Evolutionary conservation across 1,140 invertebrate genomes (phyloP).

Genomic region (Halesus radiatus): DNA sequence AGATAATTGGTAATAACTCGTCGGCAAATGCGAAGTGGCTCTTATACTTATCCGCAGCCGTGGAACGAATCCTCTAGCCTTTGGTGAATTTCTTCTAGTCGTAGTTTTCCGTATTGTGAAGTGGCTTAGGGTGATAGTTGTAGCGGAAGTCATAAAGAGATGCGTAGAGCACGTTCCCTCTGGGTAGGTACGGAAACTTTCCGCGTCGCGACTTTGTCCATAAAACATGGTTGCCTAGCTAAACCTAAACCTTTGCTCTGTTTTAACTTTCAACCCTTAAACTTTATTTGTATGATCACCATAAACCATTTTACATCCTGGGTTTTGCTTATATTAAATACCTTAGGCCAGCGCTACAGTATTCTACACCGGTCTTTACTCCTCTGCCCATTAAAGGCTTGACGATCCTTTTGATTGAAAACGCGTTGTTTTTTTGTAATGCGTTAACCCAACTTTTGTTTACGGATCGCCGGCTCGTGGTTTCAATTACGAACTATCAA

Average conservation of each 20-base stretch:
- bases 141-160: conserved; percentile 33
- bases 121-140: conserved; percentile 27
- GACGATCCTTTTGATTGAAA: too few species aligned
- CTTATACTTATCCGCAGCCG: too few species aligned
- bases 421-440: too few species aligned
- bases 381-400: too few species aligned
- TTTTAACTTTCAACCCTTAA: conserved; percentile 51
- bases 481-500: too few species aligned
- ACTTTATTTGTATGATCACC: conserved; percentile 53
- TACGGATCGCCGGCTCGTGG: too few species aligned
- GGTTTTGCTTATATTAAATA: conserved; percentile 19
- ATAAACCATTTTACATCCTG: conserved; percentile 45
- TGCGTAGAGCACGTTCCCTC: conserved; percentile 26
- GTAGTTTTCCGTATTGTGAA: conserved; percentile 8
- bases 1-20: too few species aligned
- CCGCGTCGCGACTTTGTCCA: conserved; percentile 38
- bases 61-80: too few species aligned
- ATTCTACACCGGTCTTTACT: too few species aligned
- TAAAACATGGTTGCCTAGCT: conserved; percentile 47
- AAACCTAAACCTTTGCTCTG: conserved; percentile 40
- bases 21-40: too few species aligned
- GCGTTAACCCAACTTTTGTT: too few species aligned
- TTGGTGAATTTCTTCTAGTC: background rate
- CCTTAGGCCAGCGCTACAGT: background rate
- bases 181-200: conserved; percentile 16